A percentile compares a stretch with the other conserved stretches of the same genome.
These are phyloP conservation scores for Epizoanthus fatuus DNA, from an alignment of 92 coral and sea anemone genomes.

Conservation along the genomic window DNA sequence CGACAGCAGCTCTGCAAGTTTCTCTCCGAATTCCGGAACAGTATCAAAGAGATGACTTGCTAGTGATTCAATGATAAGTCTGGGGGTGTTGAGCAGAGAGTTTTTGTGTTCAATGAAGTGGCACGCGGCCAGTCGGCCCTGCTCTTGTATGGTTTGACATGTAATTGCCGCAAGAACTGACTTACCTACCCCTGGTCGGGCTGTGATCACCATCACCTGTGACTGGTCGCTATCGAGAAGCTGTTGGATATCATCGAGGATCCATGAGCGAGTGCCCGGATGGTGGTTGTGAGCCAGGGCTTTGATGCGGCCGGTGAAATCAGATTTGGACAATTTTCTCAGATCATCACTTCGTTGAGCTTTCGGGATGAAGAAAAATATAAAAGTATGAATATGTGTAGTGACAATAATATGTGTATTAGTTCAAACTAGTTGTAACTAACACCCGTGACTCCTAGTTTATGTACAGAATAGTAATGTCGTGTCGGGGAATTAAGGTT, in stretches of 20 bases:
- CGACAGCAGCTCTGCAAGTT: not conserved
- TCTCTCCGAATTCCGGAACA: not conserved
- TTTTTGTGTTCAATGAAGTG: not conserved
- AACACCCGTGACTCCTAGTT: too few relatives aligned
- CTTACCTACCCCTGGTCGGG: not conserved
- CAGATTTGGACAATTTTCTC: not conserved
- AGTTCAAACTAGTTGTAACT: too few relatives aligned
- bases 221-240: not conserved
- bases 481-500: too few relatives aligned
- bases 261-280: not conserved
- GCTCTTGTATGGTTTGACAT: not conserved
- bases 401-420: too few relatives aligned
- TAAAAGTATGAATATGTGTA: too few relatives aligned
- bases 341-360: too few relatives aligned
- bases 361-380: too few relatives aligned
- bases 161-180: not conserved
- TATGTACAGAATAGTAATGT: too few relatives aligned
- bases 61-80: not conserved
- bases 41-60: not conserved
- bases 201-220: not conserved
- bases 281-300: not conserved
- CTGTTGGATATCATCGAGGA: not conserved
- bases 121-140: not conserved
- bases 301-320: not conserved
- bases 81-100: not conserved